phyloP scores from a whole-genome alignment of 1,140 invertebrate genomes.

The Cherax destructor region DNA sequence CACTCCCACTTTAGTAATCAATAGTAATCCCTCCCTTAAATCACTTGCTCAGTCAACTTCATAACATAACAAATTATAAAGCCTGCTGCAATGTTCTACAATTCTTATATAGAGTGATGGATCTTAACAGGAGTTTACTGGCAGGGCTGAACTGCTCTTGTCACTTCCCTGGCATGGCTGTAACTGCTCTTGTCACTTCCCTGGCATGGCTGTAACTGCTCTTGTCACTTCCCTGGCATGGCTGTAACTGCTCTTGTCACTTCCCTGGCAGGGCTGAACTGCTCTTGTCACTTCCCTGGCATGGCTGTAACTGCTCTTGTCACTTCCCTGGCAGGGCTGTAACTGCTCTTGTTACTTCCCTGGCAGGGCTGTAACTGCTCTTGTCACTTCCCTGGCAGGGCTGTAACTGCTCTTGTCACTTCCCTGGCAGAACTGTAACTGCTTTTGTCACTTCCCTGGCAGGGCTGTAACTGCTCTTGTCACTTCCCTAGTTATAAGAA shows the following conservation, averaged over 20 bases:
- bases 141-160: neutral
- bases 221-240: neutral
- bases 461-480: neutral
- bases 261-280: neutral
- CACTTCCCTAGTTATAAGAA: neutral
- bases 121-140: no score
- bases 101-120: no score
- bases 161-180: neutral
- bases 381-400: neutral
- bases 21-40: no score
- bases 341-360: neutral
- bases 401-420: neutral
- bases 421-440: neutral
- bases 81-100: no score
- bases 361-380: neutral
- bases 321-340: neutral
- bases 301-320: neutral
- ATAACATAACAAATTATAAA: no score
- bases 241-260: neutral
- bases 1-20: no score
- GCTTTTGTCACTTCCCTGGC: neutral
- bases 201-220: neutral
- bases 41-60: no score
- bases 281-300: neutral
- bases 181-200: neutral